A percentile compares a stretch with the other conserved stretches of the same genome.
phyloP scores from a whole-genome alignment of 1,140 invertebrate genomes.

The Bradysia coprophila region DNA sequence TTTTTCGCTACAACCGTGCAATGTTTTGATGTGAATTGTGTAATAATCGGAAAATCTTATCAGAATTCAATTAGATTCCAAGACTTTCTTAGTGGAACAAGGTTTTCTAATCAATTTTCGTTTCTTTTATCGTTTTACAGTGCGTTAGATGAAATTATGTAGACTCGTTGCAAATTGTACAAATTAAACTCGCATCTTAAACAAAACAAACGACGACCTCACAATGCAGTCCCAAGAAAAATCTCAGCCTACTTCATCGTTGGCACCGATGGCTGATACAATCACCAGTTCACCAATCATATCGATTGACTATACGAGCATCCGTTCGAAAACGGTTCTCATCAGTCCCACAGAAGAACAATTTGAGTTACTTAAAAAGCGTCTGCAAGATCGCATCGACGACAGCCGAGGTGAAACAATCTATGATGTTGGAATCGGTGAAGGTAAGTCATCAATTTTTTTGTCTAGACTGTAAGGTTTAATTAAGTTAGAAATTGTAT shows the following conservation, averaged over 20 bases:
- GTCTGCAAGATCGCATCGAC: constrained; percentile 60
- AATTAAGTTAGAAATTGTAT: too few species aligned
- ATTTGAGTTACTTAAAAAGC: constrained; percentile 59
- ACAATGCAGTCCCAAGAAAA: too few species aligned
- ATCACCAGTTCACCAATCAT: neutral
- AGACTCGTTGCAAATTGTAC: neutral
- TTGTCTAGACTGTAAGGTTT: too few species aligned
- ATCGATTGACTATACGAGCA: constrained; percentile 23
- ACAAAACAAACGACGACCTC: neutral
- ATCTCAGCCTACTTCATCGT: too few species aligned
- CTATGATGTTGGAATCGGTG: constrained; percentile 74
- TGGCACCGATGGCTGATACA: too few species aligned
- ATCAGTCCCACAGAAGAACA: constrained; percentile 77
- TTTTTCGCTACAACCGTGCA: too few species aligned
- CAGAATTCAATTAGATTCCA: too few species aligned
- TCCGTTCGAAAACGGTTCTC: constrained; percentile 46
- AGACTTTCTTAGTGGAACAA: too few species aligned
- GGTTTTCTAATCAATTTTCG: neutral
- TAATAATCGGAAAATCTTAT: too few species aligned
- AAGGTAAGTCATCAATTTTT: too few species aligned
- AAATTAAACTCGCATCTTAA: neutral
- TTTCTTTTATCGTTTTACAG: neutral
- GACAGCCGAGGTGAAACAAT: constrained; percentile 90
- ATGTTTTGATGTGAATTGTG: too few species aligned
- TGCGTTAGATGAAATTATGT: neutral